Evolutionary conservation across 1,140 invertebrate genomes (phyloP), one percentile per base, ranked within the genome.

Genomic region (Brachionus sp.): DNA sequence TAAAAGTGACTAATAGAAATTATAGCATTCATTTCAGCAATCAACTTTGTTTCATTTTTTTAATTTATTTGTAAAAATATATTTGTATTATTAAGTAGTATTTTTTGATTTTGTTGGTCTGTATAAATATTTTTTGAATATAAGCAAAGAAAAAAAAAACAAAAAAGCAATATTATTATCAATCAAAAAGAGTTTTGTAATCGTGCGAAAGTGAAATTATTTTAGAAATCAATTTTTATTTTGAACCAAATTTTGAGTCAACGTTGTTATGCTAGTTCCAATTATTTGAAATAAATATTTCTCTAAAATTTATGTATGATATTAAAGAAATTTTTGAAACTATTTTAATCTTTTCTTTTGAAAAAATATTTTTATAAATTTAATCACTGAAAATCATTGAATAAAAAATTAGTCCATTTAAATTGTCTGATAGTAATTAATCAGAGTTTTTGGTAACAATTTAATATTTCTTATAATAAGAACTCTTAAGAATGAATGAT

Each of bases 221-320:
- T 29, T 75, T 50, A 75, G 7, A 75, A 75, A 75, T 75, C 70
- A 75, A 75, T 75, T 75, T 75, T 75, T 25, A 70, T 70, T 70
- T 37, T 70, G 37, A 70, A 70, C 66, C 37, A 37, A 70, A 39
- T 39, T 70, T 37, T 39, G 19, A 39, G 66, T 70, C n/a, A 37
- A 37, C 66, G 16, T 70, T 39, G 35, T 39, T 39, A 70, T 39
- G 35, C 66, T 39, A 29, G 33, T 70, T 70, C 33, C 33, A 70
- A 70, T 66, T 66, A 33, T 37, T 66, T 33, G 37, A 70, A 70
- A 70, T 39, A 39, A 70, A 70, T 70, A 70, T 70, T 70, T 70
- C 33, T 70, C 37, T 57, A 42, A 19, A 37, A 37, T 70, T 70
- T 70, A 39, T 70, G 37, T 70, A 70, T 70, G n/a, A 37, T 70